Percentiles rank a stretch among this genome's conserved stretches.
phyloP scores from a whole-genome alignment of 2,113 vertebrate genomes.

The Caranx melampygus region DNA sequence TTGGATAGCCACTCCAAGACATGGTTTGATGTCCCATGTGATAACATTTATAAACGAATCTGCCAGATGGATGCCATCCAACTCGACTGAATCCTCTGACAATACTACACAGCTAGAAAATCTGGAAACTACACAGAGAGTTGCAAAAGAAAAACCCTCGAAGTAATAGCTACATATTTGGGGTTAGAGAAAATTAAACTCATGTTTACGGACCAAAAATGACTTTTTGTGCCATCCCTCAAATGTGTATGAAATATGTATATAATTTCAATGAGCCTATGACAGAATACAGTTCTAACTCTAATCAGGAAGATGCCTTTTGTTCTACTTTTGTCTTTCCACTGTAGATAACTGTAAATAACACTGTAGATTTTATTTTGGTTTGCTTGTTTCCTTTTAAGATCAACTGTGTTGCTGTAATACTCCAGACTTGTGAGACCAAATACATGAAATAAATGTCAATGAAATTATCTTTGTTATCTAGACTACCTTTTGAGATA shows the following conservation, averaged over 20 bases:
- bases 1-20: conserved; percentile 64
- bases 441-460: not conserved
- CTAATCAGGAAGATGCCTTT: too few relatives aligned
- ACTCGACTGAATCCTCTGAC: conserved; percentile 44
- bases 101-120: conserved; percentile 7
- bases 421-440: not conserved
- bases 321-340: too few relatives aligned
- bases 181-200: conserved; percentile 8
- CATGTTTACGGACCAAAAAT: not conserved
- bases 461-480: not conserved
- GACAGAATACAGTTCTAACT: too few relatives aligned
- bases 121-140: conserved; percentile 6
- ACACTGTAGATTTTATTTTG: not conserved
- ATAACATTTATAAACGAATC: conserved; percentile 70
- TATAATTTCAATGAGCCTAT: too few relatives aligned
- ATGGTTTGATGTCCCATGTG: conserved; percentile 73
- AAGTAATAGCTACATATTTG: conserved; percentile 1
- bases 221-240: not conserved
- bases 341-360: too few relatives aligned
- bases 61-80: conserved; percentile 73
- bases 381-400: not conserved
- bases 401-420: not conserved
- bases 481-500: not conserved
- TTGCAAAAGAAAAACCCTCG: not conserved
- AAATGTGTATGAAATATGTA: not conserved